Percentiles rank a stretch among this genome's conserved stretches.
Conservation (phyloP, 2,888 invertebrate genomes). For the Caradrina kadenii region DNA sequence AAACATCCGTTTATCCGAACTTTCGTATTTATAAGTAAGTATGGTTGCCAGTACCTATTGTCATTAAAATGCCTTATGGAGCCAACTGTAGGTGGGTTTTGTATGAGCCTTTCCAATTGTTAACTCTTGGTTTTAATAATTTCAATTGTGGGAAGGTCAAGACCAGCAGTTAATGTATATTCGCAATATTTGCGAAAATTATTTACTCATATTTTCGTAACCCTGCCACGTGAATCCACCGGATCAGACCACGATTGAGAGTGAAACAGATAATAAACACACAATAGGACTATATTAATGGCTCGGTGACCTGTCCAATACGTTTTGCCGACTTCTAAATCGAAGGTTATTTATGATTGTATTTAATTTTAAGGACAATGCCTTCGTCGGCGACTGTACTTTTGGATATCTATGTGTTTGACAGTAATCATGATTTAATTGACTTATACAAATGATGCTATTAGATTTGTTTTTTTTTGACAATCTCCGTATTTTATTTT, state of each 20-base stretch:
- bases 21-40: too few species aligned
- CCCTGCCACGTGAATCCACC: constrained; percentile 1
- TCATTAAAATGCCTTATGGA: too few species aligned
- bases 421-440: constrained; percentile 10
- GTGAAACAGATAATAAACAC: constrained; percentile 37
- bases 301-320: constrained; percentile 28
- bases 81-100: neutral
- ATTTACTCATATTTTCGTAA: constrained; percentile 6
- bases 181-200: constrained; percentile 29
- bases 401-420: constrained; percentile 24
- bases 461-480: neutral
- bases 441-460: neutral
- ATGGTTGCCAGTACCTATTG: too few species aligned
- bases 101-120: neutral
- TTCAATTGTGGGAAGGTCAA: constrained; percentile 22
- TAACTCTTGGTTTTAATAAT: constrained; percentile 6
- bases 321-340: constrained; percentile 25
- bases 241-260: constrained; percentile 25
- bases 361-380: constrained; percentile 12
- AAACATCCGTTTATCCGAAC: too few species aligned
- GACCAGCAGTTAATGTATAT: neutral
- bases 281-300: constrained; percentile 50
- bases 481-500: too few species aligned
- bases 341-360: constrained; percentile 29
- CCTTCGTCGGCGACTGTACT: constrained; percentile 3